A percentile compares a stretch with the other conserved stretches of the same genome.
These are phyloP conservation scores for Clarias gariepinus DNA, from an alignment of 2,113 vertebrate genomes.

Conservation along the genomic window DNA sequence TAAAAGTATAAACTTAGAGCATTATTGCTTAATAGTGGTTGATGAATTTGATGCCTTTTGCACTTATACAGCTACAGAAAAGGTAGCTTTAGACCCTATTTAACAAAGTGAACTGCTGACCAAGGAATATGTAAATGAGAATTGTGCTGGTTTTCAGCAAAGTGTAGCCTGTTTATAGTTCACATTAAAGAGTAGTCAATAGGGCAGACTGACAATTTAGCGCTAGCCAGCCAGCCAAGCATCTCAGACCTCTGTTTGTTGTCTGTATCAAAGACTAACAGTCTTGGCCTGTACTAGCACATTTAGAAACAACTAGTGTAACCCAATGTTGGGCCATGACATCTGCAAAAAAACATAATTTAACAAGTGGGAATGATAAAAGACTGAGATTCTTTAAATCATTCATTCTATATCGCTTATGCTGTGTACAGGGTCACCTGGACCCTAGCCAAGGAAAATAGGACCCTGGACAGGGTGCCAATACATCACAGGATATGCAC, in stretches of 20 bases:
- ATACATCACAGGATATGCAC: too few species aligned
- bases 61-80: background rate
- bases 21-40: background rate
- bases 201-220: background rate
- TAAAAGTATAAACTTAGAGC: background rate
- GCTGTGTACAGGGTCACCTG: too few species aligned
- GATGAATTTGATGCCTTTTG: background rate
- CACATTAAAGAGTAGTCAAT: background rate
- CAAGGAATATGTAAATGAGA: slow-evolving; percentile 6
- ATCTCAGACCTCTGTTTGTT: background rate
- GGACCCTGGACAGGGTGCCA: too few species aligned
- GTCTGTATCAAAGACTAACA: background rate
- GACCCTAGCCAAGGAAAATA: too few species aligned
- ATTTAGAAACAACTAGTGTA: background rate
- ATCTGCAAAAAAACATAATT: background rate
- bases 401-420: too few species aligned
- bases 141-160: background rate
- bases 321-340: background rate
- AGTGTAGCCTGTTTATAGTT: background rate
- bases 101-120: slow-evolving; percentile 1
- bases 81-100: background rate
- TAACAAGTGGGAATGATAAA: background rate
- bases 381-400: background rate
- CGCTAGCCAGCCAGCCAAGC: background rate
- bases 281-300: background rate